Conservation (phyloP, 23 tunicate genomes). For the Halocynthia aurantium region DNA sequence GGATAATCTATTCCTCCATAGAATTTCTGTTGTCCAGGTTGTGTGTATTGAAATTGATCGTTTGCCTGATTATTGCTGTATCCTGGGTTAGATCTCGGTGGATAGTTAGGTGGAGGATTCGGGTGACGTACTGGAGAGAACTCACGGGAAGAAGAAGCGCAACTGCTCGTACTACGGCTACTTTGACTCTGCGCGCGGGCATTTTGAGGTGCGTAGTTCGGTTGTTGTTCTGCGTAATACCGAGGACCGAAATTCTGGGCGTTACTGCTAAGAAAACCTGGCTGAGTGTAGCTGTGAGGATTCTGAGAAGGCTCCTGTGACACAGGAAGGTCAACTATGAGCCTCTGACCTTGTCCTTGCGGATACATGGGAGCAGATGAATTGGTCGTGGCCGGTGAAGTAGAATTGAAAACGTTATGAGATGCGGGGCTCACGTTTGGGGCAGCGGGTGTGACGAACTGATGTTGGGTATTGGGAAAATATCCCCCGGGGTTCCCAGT, state of each 20-base stretch:
- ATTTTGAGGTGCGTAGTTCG: not conserved
- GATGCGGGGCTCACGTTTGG: constrained; percentile 5
- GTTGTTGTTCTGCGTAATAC: constrained; percentile 21
- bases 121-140: not conserved
- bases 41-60: not conserved
- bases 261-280: not conserved
- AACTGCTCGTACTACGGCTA: constrained; percentile 24
- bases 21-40: constrained; percentile 6
- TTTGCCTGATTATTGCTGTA: not conserved
- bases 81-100: constrained; percentile 2
- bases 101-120: too few relatives aligned
- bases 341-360: not conserved
- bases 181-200: constrained; percentile 13
- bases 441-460: not conserved
- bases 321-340: constrained; percentile 7
- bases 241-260: constrained; percentile 14
- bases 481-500: not conserved
- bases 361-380: constrained; percentile 6
- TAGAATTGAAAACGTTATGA: constrained; percentile 1
- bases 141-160: constrained; percentile 23
- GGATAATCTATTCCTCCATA: constrained; percentile 22
- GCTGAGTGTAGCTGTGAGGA: constrained; percentile 2
- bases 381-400: constrained; percentile 5
- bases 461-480: constrained; percentile 9
- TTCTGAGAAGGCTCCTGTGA: not conserved